A percentile compares a stretch with the other conserved stretches of the same genome.
These are phyloP conservation scores for Myodes glareolus DNA, from an alignment of 2,113 vertebrate species.

Conservation along the genomic window DNA sequence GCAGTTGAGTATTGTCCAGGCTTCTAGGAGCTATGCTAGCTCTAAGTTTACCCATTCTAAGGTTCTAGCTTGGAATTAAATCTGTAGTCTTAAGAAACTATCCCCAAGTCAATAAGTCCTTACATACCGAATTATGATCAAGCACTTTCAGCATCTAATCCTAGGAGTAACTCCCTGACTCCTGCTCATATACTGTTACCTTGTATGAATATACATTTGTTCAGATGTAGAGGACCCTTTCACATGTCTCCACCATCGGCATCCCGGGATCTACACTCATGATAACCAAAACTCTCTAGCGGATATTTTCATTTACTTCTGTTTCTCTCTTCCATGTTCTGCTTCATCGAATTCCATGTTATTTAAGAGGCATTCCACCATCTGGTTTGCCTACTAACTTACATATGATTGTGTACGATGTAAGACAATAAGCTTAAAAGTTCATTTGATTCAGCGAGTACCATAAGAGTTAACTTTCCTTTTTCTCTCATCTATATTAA, in stretches of 20 bases:
- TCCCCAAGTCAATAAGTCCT: not conserved
- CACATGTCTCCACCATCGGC: not conserved
- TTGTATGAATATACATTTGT: not conserved
- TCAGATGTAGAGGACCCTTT: not conserved
- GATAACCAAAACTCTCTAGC: not conserved
- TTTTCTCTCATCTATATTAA: conserved; percentile 47
- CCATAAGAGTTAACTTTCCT: not conserved
- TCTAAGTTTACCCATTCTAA: not conserved
- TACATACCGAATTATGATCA: not conserved
- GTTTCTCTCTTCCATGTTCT: conserved; percentile 10
- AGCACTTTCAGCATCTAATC: not conserved
- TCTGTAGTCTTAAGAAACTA: not conserved
- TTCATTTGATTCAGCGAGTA: not conserved
- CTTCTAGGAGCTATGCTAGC: not conserved
- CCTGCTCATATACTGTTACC: not conserved
- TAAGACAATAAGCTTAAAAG: conserved; percentile 33
- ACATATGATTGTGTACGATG: not conserved
- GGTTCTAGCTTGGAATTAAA: not conserved
- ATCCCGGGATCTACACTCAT: not conserved
- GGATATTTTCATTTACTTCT: conserved; percentile 42
- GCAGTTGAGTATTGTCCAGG: not conserved
- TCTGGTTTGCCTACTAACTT: conserved; percentile 32
- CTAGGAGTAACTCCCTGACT: not conserved
- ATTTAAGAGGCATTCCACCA: conserved; percentile 44
- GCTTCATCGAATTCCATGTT: not conserved